phyloP scores from a whole-genome alignment of 2,888 invertebrate genomes.

The Sepioteuthis lessoniana region DNA sequence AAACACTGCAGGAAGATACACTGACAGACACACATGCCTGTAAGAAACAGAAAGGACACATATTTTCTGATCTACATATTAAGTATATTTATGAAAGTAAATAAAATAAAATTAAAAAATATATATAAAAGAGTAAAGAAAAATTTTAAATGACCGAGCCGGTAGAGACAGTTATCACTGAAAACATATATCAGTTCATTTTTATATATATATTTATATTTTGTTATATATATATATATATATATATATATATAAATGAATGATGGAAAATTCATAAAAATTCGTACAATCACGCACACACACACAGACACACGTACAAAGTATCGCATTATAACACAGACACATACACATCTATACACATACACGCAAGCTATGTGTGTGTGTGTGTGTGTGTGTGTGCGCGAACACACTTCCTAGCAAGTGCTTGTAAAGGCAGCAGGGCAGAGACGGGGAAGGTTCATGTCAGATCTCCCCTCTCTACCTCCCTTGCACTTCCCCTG shows the following conservation, averaged over 20 bases:
- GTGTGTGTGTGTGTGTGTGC: too few species aligned
- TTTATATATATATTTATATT: neutral
- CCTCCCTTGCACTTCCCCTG: neutral
- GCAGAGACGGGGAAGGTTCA: constrained; percentile 8
- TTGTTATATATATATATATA: neutral
- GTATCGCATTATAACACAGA: too few species aligned
- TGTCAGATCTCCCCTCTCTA: neutral
- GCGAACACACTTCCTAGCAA: neutral
- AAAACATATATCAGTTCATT: too few species aligned
- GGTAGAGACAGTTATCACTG: too few species aligned
- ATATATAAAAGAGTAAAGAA: too few species aligned
- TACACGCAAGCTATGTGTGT: too few species aligned
- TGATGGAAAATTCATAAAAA: neutral
- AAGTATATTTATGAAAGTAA: too few species aligned
- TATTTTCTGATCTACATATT: neutral
- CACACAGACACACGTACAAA: neutral
- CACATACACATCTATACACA: too few species aligned
- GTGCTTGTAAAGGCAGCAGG: neutral
- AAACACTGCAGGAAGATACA: neutral
- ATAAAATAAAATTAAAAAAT: too few species aligned
- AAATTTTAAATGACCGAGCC: too few species aligned
- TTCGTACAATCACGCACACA: neutral
- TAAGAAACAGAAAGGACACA: neutral
- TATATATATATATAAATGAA: neutral
- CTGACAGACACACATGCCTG: neutral